Base-by-base conservation (phyloP, 2,797 vertebrate species). In the Hydrocynus forskahlii region DNA sequence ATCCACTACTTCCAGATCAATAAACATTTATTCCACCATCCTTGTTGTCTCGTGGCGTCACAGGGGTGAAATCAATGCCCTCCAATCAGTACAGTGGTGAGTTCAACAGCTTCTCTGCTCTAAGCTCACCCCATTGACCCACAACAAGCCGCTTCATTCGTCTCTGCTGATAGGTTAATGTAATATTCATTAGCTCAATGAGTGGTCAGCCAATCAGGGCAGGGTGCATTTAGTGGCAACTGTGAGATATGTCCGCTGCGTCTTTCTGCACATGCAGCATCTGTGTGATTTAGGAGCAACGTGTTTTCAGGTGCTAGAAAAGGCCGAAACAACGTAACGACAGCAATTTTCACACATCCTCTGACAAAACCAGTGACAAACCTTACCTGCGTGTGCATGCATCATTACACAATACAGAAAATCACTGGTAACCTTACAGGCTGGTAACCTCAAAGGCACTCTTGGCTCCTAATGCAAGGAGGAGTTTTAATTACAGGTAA, bases 141-240 rank as follows among this genome's bases (percentile, higher is more conserved):
- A 48, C 13, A 60, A 54, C 59, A 10, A 70, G 48, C 7, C 45
- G 23, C 55, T 57, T 82, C 76, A 50, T 84, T 83, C 48, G 73
- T 85, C 81, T 76, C 66, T 60, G 68, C 50, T 69, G 71, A 64
- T 25, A 57, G 14, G 14, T 75, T 54, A 79, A 75, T 81, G 66
- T 68, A 79, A 85, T 81, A 84, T 86, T 82, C 79, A 88, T 80
- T 71, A 84, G 66, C 67, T 52, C 40, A 84, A 77, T 63, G 63
- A 81, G 63, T 75, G 16, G 60, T 63, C 64, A 73, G 19, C 83
- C 78, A 81, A 79, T 85, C 17, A 23, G 54, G 66, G 60, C 29
- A 84, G 52, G 66, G 38, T 19, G 23, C 35, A 54, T 45, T 23
- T 63, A 38, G 29, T 23, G 54, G 75, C 19, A 16, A 40, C 10